Base-by-base conservation (phyloP, 2,113 vertebrate species). In the Bubo blakistoni region DNA sequence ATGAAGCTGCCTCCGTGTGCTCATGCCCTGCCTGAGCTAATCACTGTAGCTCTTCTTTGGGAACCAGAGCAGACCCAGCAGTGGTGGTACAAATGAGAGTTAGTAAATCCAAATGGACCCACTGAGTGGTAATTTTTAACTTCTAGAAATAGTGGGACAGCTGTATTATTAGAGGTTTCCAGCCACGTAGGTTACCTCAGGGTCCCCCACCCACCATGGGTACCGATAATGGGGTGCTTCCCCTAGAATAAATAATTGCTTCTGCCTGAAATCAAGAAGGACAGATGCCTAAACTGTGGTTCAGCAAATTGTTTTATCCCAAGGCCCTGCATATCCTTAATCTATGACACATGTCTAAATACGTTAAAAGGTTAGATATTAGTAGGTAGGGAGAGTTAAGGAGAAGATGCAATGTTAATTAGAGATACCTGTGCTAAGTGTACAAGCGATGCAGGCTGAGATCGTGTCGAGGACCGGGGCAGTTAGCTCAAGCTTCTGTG, bases 371-470 rank as follows among this genome's bases (percentile, higher is more conserved):
- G 15, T 13, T 54, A 21, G 74, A 2, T 77, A 20, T 38, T 4
- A 57, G 58, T 10, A 70, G 72, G 29, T 57, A 70, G 42, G 30
- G 29, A 40, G 36, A 7, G 6, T n/a, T 58, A 10, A 61, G 44
- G 54, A 63, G 61, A 30, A 52, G 42, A 16, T 51, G 46, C 10
- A 8, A 22, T 10, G 17, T n/a, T 58, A n/a, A 29, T 8, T 52
- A 16, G 58, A 67, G 54, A 32, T 34, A 54, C 34, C 58, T 54
- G 30, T 49, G 49, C 36, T 61, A 20, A 24, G 27, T 7, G 19
- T 21, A 11, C 0, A 0, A 67, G 44, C 2, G 0, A 26, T 32
- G 9, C 52, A 51, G 38, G 69, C n/a, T 77, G 58, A 14, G n/a
- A 9, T 32, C 1, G 0, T 14, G 5, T 54, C 1, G 3, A 71